Conservation (phyloP, 2,888 invertebrate genomes). For the Chrysodeixis includens region DNA sequence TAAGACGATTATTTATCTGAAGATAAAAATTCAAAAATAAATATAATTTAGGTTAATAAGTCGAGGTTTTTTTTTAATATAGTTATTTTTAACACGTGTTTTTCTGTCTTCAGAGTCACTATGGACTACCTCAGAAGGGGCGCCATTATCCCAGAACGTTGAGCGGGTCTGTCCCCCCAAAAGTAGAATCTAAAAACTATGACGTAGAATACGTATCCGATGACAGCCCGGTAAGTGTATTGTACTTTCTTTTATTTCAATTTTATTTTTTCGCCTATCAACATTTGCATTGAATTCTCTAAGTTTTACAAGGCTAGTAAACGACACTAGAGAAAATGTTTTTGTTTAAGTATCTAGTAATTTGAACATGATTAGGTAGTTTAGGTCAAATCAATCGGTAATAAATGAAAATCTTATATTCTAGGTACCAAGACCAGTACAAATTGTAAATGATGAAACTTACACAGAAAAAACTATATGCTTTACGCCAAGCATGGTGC, state of each 20-base stretch:
- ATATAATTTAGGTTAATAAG: too few species aligned
- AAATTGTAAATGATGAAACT: slow-evolving; percentile 13
- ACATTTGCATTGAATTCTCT: too few species aligned
- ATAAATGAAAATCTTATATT: slow-evolving; percentile 5
- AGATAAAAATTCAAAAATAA: too few species aligned
- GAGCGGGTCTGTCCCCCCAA: not conserved
- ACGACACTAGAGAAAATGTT: not conserved
- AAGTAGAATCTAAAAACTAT: slow-evolving; percentile 10
- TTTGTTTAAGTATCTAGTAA: too few species aligned
- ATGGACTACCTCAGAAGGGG: slow-evolving; percentile 27
- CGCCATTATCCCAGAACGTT: not conserved
- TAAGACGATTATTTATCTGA: too few species aligned
- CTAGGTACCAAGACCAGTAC: slow-evolving; percentile 20
- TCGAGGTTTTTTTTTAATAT: too few species aligned
- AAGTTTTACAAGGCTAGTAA: too few species aligned
- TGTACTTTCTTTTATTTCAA: not conserved
- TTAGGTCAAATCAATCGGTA: too few species aligned
- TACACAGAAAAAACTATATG: slow-evolving; percentile 32
- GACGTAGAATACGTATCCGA: slow-evolving; percentile 22
- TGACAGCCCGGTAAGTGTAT: slow-evolving; percentile 12
- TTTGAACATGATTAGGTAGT: too few species aligned
- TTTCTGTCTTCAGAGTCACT: slow-evolving; percentile 22
- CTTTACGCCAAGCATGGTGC: slow-evolving; percentile 38
- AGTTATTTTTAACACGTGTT: not conserved
- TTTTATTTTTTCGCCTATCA: too few species aligned